Conservation (phyloP, 2,113 vertebrate genomes). For the Paedocypris sp. region DNA sequence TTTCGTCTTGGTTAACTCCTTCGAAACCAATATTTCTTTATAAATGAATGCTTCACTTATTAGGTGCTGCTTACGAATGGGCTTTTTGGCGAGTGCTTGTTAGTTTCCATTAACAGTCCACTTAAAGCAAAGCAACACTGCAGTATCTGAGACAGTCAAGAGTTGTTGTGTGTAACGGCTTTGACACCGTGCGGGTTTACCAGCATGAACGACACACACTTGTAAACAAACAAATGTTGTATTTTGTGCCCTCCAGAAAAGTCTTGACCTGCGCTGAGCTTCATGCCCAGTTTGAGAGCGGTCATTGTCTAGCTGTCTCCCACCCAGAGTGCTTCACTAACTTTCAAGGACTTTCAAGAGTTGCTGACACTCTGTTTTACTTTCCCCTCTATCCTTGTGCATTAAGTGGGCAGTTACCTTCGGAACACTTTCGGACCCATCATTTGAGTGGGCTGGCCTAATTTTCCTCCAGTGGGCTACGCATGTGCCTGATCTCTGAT, state of each 20-base stretch:
- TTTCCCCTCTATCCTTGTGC: slow-evolving; percentile 23
- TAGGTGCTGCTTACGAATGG: not conserved
- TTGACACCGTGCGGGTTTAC: slow-evolving; percentile 25
- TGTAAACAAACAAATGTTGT: slow-evolving; percentile 22
- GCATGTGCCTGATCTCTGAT: slow-evolving; percentile 16
- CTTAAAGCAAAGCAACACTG: slow-evolving; percentile 27
- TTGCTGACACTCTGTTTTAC: slow-evolving; percentile 34
- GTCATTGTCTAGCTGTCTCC: slow-evolving; percentile 36
- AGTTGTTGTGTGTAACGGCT: slow-evolving; percentile 20
- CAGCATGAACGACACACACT: not conserved
- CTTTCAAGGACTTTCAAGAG: slow-evolving; percentile 42
- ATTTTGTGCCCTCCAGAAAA: slow-evolving; percentile 30
- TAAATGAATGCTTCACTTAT: not conserved
- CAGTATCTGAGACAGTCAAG: slow-evolving; percentile 21
- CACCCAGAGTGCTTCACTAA: slow-evolving; percentile 38
- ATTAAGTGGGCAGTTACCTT: slow-evolving; percentile 38
- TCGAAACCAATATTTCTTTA: not conserved
- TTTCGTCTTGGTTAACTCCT: not conserved
- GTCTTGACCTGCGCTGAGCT: slow-evolving; percentile 31
- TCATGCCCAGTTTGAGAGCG: slow-evolving; percentile 29
- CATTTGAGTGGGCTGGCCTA: slow-evolving; percentile 22
- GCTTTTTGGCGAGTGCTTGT: slow-evolving; percentile 15
- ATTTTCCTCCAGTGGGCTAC: slow-evolving; percentile 16
- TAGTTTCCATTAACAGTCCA: slow-evolving; percentile 14
- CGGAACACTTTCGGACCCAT: slow-evolving; percentile 31